Base-by-base conservation (phyloP, 2,888 invertebrate species). In the Xestia c-nigrum region DNA sequence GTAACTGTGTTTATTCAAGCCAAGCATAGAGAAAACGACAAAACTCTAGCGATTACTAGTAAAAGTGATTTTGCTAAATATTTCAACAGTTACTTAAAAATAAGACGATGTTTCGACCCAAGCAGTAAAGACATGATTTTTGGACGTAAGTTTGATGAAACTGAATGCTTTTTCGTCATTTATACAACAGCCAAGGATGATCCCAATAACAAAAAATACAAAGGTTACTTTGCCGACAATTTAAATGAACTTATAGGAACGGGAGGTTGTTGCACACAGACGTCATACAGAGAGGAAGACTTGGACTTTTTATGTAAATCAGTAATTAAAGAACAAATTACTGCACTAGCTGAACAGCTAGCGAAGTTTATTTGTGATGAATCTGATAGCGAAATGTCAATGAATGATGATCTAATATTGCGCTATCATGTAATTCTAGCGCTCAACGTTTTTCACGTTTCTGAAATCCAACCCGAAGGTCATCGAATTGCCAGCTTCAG, bases 111-210 rank as follows among this genome's bases (percentile, higher is more conserved):
- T 31, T 85, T 88, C 38, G 46, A 65, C 2, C 69, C 46, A 5
- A 52, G 24, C 5, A 72, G 64, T 21, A 72, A 76, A 19, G 83
- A 85, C 10, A 19, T 31, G 0, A 38, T 88, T 50, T 79, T 88
- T 12, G 47, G 47, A 61, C 76, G 75, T 3, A 76, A 69, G 0
- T 76, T 76, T 66, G 70, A 78, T 7, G 83, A 80, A 12, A 71
- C 68, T 24, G 81, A 84, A 59, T 83, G 80, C 59, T 59, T 80
- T 10, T 88, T 85, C 43, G 65, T 87, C 47, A 76, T 84, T 24
- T 88, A 88, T 61, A 88, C 88, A 16, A 81, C 82, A n/a, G 87
- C 77, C 0, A 81, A 72, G 43, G 71, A 46, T 14, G 81, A 86
- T 43, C 16, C 43, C 10, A 68, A 74, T 24, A 78, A 72, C 10